Percentiles rank a stretch among this genome's conserved stretches.
These are phyloP conservation scores for Epinephelus moara DNA, from an alignment of 2,113 vertebrate species.

Conservation along the genomic window DNA sequence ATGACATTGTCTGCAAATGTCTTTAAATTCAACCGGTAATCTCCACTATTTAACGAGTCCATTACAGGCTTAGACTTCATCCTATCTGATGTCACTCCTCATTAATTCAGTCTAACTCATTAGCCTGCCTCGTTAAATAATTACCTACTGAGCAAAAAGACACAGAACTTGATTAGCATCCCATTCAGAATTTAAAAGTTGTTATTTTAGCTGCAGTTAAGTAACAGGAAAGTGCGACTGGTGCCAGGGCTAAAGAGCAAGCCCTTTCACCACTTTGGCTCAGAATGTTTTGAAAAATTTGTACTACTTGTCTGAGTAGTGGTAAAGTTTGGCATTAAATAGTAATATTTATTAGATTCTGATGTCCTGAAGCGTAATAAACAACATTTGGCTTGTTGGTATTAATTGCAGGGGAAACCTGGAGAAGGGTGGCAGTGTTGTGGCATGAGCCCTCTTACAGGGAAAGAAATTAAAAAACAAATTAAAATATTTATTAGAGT, in stretches of 20 bases:
- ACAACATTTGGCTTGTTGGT: constrained; percentile 19
- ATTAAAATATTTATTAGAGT: constrained; percentile 29
- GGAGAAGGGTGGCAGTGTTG: constrained; percentile 9
- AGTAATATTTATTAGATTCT: background rate
- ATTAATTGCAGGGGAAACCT: background rate
- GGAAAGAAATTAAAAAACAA: constrained; percentile 17
- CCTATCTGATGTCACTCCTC: constrained; percentile 76
- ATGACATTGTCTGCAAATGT: background rate
- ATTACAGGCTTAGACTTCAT: constrained; percentile 68
- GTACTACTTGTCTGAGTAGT: background rate
- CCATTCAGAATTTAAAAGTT: constrained; percentile 59
- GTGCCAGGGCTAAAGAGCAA: constrained; percentile 13
- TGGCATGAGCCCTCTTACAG: background rate
- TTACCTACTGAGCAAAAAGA: constrained; percentile 75
- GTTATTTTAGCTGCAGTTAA: constrained; percentile 55
- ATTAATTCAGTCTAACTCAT: constrained; percentile 80
- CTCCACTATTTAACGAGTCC: constrained; percentile 71
- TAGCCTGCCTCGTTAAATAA: constrained; percentile 80
- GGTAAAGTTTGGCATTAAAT: background rate
- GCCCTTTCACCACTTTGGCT: background rate
- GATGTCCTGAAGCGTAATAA: background rate
- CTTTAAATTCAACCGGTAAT: constrained; percentile 60
- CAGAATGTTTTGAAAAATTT: constrained; percentile 1
- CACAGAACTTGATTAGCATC: constrained; percentile 71
- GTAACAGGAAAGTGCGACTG: background rate